Conservation (phyloP, 64 coral and sea anemone species). For the Actinia equina region DNA sequence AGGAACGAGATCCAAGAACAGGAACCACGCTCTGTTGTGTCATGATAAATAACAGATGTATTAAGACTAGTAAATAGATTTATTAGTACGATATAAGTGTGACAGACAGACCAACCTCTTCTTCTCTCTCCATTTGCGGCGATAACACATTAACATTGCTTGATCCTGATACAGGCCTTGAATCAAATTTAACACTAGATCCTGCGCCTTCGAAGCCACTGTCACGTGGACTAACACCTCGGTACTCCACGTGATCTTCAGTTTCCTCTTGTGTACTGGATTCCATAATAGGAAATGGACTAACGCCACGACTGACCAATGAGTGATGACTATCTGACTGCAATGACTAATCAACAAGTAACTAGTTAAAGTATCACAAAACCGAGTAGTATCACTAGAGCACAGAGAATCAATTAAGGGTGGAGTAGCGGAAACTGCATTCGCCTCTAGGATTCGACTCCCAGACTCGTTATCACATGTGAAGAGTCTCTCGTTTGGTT, state of each 20-base stretch:
- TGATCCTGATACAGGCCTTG: constrained; percentile 52
- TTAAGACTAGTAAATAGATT: too few relatives aligned
- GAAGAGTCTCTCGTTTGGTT: too few relatives aligned
- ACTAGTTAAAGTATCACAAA: too few relatives aligned
- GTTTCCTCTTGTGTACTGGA: constrained; percentile 53
- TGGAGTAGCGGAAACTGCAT: too few relatives aligned
- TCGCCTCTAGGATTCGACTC: too few relatives aligned
- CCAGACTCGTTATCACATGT: too few relatives aligned
- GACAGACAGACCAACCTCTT: constrained; percentile 14
- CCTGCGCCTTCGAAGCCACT: constrained; percentile 75
- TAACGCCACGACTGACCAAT: constrained; percentile 47
- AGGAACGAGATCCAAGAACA: neutral
- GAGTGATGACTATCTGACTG: constrained; percentile 59
- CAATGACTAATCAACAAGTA: neutral
- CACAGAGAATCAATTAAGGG: too few relatives aligned
- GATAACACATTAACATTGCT: constrained; percentile 34
- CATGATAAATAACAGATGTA: too few relatives aligned
- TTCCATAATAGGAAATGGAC: constrained; percentile 38
- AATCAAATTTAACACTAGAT: constrained; percentile 71
- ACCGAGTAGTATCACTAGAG: too few relatives aligned
- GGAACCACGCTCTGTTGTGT: neutral
- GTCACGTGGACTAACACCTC: constrained; percentile 54
- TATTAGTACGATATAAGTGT: too few relatives aligned
- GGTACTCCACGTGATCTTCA: constrained; percentile 18
- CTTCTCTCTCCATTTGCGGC: constrained; percentile 38